Base-by-base conservation (phyloP, 2,888 invertebrate species). In the Camponotus fellah region DNA sequence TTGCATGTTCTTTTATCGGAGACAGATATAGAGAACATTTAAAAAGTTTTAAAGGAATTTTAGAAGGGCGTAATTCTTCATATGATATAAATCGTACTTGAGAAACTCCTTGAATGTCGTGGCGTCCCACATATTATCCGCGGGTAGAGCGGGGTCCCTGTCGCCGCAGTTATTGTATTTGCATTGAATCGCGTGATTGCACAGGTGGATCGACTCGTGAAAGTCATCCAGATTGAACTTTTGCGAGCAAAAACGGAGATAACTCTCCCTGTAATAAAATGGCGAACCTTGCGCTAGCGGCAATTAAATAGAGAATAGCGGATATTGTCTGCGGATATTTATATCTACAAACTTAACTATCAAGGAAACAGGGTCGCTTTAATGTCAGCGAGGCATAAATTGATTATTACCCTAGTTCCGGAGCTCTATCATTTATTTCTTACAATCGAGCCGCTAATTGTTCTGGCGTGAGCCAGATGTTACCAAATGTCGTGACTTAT, bases 91-190 rank as follows among this genome's bases (percentile, higher is more conserved):
- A 32, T 85, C 86, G n/a, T 92, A 94, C 94, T 92, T 94, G 64
- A 95, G 90, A 85, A 92, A 95, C 76, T 89, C 95, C 93, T 95
- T 98, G 97, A 95, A 99, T 97, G 83, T 97, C 96, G 93, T 97
- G 96, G 93, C 97, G 97, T 98, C 98, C 99, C 99, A 99, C 99
- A 99, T 99, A 93, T 99, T 99, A 93, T 99, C 98, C 79, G 96
- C 96, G 0, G 99, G 99, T 79, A 99, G 95, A 1, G 97, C 96
- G 92, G 97, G 96, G 95, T 98, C 97, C 86, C 98, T 95, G 84
- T 97, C 96, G 1, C 95, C 96, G 82, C 94, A 96, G 91, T 97
- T 97, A 88, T 96, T 96, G 92, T 99, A 99, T 94, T 98, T 97
- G 91, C 97, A 97, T 94, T 99, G 99, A 43, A 99, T 97, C 6